Evolutionary conservation across 2,888 invertebrate genomes (phyloP).

Genomic region (Chorisops tibialis): DNA sequence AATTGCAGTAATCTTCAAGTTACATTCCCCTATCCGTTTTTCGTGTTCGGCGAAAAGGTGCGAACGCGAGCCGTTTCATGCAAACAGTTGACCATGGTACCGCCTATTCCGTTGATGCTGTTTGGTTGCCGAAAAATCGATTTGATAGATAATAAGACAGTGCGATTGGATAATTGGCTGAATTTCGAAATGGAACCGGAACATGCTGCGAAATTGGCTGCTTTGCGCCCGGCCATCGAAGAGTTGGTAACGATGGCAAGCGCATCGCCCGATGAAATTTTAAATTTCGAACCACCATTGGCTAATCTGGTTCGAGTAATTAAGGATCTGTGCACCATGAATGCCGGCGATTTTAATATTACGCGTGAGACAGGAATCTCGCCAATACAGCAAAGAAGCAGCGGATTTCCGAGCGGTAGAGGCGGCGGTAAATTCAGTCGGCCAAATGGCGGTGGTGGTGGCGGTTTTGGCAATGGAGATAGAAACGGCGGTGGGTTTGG

Average conservation of each 20-base stretch:
- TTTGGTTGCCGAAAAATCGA: conserved; percentile 80
- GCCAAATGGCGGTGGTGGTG: conserved; percentile 34
- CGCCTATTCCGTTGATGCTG: conserved; percentile 86
- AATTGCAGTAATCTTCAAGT: conserved; percentile 84
- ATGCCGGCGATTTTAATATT: conserved; percentile 71
- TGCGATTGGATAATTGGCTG: conserved; percentile 91
- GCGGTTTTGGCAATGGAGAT: conserved; percentile 36
- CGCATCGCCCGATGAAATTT: conserved; percentile 72
- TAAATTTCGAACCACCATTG: conserved; percentile 51
- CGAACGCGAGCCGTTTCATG: conserved; percentile 92
- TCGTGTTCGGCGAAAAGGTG: conserved; percentile 98
- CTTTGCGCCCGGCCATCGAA: conserved; percentile 86
- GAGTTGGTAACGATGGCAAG: conserved; percentile 76
- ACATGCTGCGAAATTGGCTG: conserved; percentile 76
- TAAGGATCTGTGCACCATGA: conserved; percentile 69
- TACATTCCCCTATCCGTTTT: conserved; percentile 88
- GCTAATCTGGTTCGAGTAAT: conserved; percentile 65
- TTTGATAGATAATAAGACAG: conserved; percentile 60
- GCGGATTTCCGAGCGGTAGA: conserved; percentile 38
- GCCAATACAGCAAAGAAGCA: conserved; percentile 42
- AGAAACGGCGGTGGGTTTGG: conserved; percentile 36
- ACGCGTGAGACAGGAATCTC: conserved; percentile 55
- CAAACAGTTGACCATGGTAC: conserved; percentile 95
- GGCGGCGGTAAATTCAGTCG: conserved; percentile 37
- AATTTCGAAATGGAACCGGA: conserved; percentile 80